Evolutionary conservation across 2,888 invertebrate species (phyloP).

Genomic region (Stenichneumon culpator): DNA sequence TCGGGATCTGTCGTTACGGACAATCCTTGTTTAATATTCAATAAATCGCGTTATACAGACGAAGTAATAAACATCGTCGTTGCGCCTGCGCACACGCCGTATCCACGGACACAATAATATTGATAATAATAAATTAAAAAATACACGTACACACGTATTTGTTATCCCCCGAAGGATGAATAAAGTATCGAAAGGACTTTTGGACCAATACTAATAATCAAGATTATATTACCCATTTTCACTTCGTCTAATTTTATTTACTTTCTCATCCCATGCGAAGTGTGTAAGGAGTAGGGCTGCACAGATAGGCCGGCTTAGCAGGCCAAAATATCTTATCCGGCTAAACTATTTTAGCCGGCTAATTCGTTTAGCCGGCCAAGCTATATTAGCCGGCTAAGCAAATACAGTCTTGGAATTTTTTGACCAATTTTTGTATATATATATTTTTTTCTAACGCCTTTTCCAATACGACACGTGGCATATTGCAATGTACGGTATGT

Average conservation of each 20-base stretch:
- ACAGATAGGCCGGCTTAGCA: too few relatives aligned
- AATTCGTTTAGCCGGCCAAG: too few relatives aligned
- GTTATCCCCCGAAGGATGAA: conserved; percentile 39
- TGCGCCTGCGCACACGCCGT: background rate
- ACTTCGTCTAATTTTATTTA: background rate
- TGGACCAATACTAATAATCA: conserved; percentile 42
- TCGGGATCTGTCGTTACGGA: conserved; percentile 35
- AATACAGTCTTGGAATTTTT: too few relatives aligned
- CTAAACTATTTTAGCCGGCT: too few relatives aligned
- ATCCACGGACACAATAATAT: conserved; percentile 10
- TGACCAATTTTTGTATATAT: too few relatives aligned
- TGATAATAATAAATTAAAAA: background rate
- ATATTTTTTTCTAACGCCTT: too few relatives aligned
- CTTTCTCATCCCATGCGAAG: background rate
- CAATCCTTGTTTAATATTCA: conserved; percentile 30
- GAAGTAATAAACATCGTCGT: background rate
- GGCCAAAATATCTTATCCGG: too few relatives aligned
- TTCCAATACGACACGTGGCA: too few relatives aligned
- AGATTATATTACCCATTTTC: background rate
- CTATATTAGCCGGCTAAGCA: too few relatives aligned
- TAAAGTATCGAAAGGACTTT: conserved; percentile 41
- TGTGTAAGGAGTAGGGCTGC: too few relatives aligned
- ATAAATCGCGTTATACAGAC: conserved; percentile 9
- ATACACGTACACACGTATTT: conserved; percentile 14
- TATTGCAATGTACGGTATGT: too few relatives aligned